Conservation (phyloP, 1,140 invertebrate species). For the Zaprionus taronus region DNA sequence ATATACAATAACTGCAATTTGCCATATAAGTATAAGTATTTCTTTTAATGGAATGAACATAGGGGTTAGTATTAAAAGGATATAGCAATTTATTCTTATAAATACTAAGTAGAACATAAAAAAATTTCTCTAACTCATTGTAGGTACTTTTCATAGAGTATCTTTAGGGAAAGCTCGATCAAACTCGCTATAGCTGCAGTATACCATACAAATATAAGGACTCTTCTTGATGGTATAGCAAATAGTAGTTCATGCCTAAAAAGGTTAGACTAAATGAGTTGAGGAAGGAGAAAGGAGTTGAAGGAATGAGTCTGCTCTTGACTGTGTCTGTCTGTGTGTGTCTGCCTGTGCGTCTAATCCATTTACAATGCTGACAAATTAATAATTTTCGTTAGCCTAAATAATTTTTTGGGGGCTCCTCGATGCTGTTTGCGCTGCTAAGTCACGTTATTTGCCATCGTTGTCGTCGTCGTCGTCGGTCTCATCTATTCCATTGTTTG, state of each 20-base stretch:
- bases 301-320: neutral
- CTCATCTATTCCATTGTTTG: constrained; percentile 75
- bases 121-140: too few species aligned
- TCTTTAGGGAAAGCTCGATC: too few species aligned
- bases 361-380: constrained; percentile 38
- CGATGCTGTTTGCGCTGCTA: neutral
- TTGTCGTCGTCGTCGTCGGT: constrained; percentile 1
- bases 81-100: too few species aligned
- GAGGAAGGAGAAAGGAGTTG: neutral
- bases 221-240: neutral
- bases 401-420: constrained; percentile 3
- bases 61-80: too few species aligned
- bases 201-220: too few species aligned
- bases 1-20: too few species aligned
- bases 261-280: neutral
- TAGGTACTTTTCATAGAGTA: too few species aligned
- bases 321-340: neutral
- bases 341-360: constrained; percentile 4
- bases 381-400: constrained; percentile 19
- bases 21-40: too few species aligned
- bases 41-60: too few species aligned
- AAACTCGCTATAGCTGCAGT: too few species aligned
- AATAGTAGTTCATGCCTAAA: neutral
- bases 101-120: too few species aligned
- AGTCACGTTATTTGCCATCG: constrained; percentile 37